A percentile compares a stretch with the other conserved stretches of the same genome.
Evolutionary conservation across 1,140 invertebrate genomes (phyloP).

Genomic region (Trichonephila inaurata): DNA sequence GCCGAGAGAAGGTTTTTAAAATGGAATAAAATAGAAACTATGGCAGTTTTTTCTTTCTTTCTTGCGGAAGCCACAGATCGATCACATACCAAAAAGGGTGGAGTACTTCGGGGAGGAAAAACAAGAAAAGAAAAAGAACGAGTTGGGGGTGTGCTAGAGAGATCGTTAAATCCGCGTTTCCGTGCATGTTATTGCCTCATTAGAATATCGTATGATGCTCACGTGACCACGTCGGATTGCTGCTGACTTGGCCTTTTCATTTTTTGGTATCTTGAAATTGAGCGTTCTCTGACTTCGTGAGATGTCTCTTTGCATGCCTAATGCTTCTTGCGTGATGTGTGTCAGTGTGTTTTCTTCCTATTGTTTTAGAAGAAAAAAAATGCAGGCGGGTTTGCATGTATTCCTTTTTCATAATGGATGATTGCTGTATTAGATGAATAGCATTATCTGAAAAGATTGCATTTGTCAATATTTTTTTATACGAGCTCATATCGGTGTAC

Average conservation of each 20-base stretch:
- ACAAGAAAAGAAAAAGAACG: neutral
- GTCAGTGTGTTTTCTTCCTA: neutral
- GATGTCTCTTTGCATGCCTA: neutral
- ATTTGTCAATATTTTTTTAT: too few relatives aligned
- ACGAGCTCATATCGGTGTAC: too few relatives aligned
- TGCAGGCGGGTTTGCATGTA: neutral
- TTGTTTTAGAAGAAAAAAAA: too few relatives aligned
- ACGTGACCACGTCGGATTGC: conserved; percentile 26
- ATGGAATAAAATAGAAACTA: conserved; percentile 16
- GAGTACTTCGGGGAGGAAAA: neutral
- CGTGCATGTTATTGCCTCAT: conserved; percentile 72
- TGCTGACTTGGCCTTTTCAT: conserved; percentile 7
- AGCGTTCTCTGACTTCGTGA: neutral
- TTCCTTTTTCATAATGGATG: neutral
- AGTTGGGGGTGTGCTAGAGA: neutral
- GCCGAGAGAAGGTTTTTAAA: neutral
- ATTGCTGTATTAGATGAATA: neutral
- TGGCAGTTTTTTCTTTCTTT: neutral
- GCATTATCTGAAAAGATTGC: too few relatives aligned
- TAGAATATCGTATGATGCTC: conserved; percentile 66
- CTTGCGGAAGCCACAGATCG: neutral
- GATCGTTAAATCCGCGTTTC: conserved; percentile 56
- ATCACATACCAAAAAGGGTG: conserved; percentile 34
- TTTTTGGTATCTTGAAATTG: neutral
- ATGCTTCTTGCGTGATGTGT: neutral